These are phyloP conservation scores for Oreochromis grahami DNA, from an alignment of 2,797 vertebrate species.

Conservation along the genomic window DNA sequence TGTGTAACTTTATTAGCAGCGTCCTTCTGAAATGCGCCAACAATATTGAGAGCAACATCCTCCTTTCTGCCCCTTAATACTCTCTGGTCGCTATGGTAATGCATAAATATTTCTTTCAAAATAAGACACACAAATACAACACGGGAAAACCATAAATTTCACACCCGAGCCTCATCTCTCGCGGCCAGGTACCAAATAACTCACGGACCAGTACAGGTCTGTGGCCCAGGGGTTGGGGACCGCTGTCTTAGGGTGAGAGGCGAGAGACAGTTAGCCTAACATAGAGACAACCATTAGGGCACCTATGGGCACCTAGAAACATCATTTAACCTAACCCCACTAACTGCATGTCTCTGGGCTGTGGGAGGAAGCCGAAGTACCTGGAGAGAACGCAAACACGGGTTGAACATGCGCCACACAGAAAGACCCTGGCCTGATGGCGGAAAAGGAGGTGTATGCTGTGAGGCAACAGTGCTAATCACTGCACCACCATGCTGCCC, in stretches of 20 bases:
- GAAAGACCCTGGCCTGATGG: neutral
- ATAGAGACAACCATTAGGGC: neutral
- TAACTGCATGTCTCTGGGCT: neutral
- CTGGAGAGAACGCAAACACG: fast-evolving
- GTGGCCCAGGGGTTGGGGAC: neutral
- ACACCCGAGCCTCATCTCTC: neutral
- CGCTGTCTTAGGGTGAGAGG: neutral
- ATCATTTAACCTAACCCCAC: neutral
- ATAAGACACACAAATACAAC: neutral
- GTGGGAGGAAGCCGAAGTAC: neutral
- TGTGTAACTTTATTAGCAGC: fast-evolving
- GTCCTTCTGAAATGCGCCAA: neutral
- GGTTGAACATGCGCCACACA: neutral
- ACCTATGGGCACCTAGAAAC: neutral
- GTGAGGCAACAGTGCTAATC: neutral
- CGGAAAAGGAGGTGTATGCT: neutral
- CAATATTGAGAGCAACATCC: neutral
- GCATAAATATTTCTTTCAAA: neutral
- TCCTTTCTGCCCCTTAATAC: neutral
- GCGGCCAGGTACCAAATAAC: neutral
- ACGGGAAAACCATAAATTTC: neutral
- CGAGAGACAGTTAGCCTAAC: fast-evolving
- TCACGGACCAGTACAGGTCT: neutral
- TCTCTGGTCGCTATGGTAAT: neutral
- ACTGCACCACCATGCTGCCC: neutral